Conservation (phyloP, 1,140 invertebrate genomes). For the Hermetia illucens region DNA sequence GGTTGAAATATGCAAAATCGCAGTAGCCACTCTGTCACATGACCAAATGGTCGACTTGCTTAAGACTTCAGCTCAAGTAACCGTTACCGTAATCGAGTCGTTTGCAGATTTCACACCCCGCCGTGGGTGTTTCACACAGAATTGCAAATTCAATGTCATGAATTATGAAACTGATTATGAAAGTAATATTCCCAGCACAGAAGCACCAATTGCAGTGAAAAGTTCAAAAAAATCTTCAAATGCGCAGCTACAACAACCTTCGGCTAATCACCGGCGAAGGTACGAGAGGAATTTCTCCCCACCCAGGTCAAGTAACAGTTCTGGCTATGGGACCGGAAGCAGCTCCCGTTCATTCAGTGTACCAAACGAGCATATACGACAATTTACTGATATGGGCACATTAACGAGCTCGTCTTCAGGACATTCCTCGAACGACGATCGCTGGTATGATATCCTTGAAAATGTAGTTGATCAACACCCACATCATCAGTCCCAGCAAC, state of each 20-base stretch:
- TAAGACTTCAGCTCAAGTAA: slow-evolving; percentile 76
- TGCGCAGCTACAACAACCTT: slow-evolving; percentile 35
- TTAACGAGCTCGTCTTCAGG: slow-evolving; percentile 48
- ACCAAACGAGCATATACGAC: slow-evolving; percentile 6
- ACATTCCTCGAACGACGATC: slow-evolving; percentile 47
- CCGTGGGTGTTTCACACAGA: slow-evolving; percentile 52
- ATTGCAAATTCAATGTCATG: slow-evolving; percentile 48
- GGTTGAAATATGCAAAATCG: slow-evolving; percentile 85
- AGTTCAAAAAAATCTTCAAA: slow-evolving; percentile 15
- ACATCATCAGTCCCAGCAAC: slow-evolving; percentile 7
- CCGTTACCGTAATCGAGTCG: slow-evolving; percentile 56
- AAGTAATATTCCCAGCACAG: slow-evolving; percentile 38
- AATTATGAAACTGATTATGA: slow-evolving; percentile 57
- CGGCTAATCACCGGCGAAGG: slow-evolving; percentile 42
- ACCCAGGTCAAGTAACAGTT: slow-evolving; percentile 67
- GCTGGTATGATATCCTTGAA: slow-evolving; percentile 37
- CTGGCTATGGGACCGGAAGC: slow-evolving; percentile 70
- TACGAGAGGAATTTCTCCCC: slow-evolving; percentile 66
- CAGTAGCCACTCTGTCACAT: slow-evolving; percentile 77
- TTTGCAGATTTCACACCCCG: slow-evolving; percentile 18
- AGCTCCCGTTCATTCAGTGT: slow-evolving; percentile 33
- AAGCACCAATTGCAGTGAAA: slow-evolving; percentile 14
- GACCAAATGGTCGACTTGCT: slow-evolving; percentile 90
- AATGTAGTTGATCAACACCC: neutral
- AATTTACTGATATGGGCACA: slow-evolving; percentile 27